Base-by-base conservation (phyloP, 2,113 vertebrate genomes). In the Baryphthengus martii region DNA sequence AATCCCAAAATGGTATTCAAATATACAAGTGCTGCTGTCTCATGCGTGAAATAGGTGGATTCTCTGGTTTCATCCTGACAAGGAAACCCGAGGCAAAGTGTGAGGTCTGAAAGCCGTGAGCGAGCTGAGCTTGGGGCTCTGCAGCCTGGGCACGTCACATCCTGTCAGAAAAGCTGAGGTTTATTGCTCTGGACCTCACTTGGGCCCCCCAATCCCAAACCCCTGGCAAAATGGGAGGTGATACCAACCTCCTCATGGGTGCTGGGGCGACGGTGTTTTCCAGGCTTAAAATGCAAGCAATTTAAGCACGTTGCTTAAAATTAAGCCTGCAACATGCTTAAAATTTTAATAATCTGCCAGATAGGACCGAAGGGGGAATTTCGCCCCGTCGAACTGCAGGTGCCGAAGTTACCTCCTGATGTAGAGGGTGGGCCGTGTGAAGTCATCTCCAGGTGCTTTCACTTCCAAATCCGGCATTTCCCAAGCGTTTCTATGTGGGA, bases 81-180 rank as follows among this genome's bases (percentile, higher is more conserved):
- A 24, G 35, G 58, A 59, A 52, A 75, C 37, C n/a, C 59, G 70
- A 65, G 53, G 56, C 18, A 17, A 53, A n/a, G 44, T 8, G 11
- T 25, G 25, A 55, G 26, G 33, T 37, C 44, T 31, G 68, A 23
- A 12, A 26, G 19, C 0, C 1, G 3, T 4, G 45, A n/a, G 40
- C 26, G 10, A 13, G 19, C 1, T 44, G 66, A 59, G 65, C 4
- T 1, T 50, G 45, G 56, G 14, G 17, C 56, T 79, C 35, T 29
- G 55, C 71, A 61, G 29, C 63, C 40, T 5, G 19, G 17, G 28
- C 33, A 15, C 9, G 0, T 19, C 1, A 0, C 13, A 17, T 55
- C 35, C 39, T 5, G 0, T 2, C 52, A 8, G 73, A 65, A 26
- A 56, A 55, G 20, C 20, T 13, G 42, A 1, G 2, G 1, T 25